Percentiles rank a stretch among this genome's conserved stretches.
Evolutionary conservation across 1,140 invertebrate genomes (phyloP).

Genomic region (Heliconius eleuchia): DNA sequence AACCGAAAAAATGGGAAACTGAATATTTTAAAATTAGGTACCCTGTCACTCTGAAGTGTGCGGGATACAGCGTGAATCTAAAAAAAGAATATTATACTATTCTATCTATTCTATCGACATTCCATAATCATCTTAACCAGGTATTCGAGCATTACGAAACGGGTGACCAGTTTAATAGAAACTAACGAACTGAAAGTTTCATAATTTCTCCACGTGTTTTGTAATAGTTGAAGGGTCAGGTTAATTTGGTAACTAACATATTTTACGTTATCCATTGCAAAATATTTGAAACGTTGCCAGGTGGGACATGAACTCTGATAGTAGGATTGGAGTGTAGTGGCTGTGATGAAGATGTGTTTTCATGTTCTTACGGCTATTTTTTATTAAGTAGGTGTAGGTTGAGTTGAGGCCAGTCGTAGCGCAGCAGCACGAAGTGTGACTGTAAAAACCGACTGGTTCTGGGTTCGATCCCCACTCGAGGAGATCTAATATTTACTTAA

Average conservation of each 20-base stretch:
- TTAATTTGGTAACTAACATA: slow-evolving; percentile 12
- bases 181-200: not conserved
- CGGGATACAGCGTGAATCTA: too few relatives aligned
- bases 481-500: too few relatives aligned
- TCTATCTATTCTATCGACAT: not conserved
- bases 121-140: not conserved
- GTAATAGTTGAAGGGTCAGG: slow-evolving; percentile 3
- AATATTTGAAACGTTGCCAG: slow-evolving; percentile 31
- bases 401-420: too few relatives aligned
- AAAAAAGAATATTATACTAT: not conserved
- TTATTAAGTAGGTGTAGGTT: too few relatives aligned
- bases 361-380: not conserved
- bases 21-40: too few relatives aligned
- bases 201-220: not conserved
- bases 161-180: not conserved
- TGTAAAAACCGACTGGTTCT: too few relatives aligned
- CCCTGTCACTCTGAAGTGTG: too few relatives aligned
- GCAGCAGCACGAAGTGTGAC: too few relatives aligned
- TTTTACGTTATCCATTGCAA: slow-evolving; percentile 16
- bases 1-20: not conserved
- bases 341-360: not conserved
- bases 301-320: slow-evolving; percentile 23
- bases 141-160: not conserved
- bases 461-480: too few relatives aligned
- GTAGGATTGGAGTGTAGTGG: not conserved